phyloP scores from a whole-genome alignment of 1,140 invertebrate species.

The Aricia agestis region DNA sequence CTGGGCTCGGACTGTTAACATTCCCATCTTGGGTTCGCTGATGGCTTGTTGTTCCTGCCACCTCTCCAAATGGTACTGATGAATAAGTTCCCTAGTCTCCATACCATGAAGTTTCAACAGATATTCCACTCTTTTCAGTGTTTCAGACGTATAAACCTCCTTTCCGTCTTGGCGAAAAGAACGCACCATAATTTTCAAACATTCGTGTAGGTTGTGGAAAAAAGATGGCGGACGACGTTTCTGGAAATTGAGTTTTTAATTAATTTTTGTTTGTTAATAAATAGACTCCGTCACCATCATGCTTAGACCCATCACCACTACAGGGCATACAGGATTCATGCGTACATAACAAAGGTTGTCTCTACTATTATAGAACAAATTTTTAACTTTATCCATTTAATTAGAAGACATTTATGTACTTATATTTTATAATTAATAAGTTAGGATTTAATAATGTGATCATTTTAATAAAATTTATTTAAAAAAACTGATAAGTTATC shows the following conservation, averaged over 20 bases:
- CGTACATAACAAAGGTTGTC: not conserved
- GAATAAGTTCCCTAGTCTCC: constrained; percentile 91
- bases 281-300: constrained; percentile 25
- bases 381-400: not conserved
- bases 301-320: constrained; percentile 28
- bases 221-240: constrained; percentile 90
- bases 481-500: no score
- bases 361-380: not conserved
- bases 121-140: constrained; percentile 81
- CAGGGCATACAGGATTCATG: not conserved
- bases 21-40: constrained; percentile 80
- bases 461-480: no score
- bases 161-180: constrained; percentile 89
- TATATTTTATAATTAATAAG: no score
- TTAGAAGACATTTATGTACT: not conserved
- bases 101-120: constrained; percentile 88
- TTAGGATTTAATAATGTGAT: no score
- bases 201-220: constrained; percentile 92
- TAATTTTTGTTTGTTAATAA: constrained; percentile 35
- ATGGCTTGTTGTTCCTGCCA: constrained; percentile 80
- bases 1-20: constrained; percentile 82
- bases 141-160: constrained; percentile 73
- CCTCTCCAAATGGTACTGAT: constrained; percentile 87
- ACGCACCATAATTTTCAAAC: constrained; percentile 88
- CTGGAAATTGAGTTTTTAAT: constrained; percentile 59